Base-by-base conservation (phyloP, 1,140 invertebrate species). In the Lineus longissimus region DNA sequence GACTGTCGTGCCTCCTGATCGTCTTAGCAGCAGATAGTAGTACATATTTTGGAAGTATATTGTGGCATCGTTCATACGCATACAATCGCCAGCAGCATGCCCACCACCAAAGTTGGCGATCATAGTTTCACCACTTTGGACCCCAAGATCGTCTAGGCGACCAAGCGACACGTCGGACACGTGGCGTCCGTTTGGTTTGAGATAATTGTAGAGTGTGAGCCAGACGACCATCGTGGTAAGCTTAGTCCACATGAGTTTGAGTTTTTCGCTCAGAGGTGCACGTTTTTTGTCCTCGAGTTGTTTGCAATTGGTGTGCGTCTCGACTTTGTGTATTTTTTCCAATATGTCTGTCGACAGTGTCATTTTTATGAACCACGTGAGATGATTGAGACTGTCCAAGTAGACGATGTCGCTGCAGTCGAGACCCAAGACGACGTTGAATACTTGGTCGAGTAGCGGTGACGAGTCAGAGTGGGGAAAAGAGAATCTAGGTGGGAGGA, bases 191-290 rank as follows among this genome's bases (percentile, higher is more conserved):
- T 51, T n/a, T 9, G n/a, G 19, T 51, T 51, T 51, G 6, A 51
- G n/a, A 7, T 51, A 7, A n/a, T 51, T 51, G 25, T 23, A 51
- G 6, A 51, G 19, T 51, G 47, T n/a, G 4, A 51, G 6, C 47
- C 47, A 51, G n/a, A 51, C 47, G 4, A 51, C 47, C 47, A 51
- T 51, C 47, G n/a, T 27, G 47, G 47, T 51, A 4, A 51, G 6
- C n/a, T 51, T 51, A 51, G 47, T 51, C 47, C 47, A 51, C 47
- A n/a, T 23, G 4, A 51, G n/a, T 27, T 51, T 51, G 4, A 51
- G n/a, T n/a, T 51, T 51, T 4, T 7, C 4, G 6, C 4, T n/a
- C n/a, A 51, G 9, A 7, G 6, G 6, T 4, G 6, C n/a, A n/a
- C 9, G 4, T 51, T 51, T 9, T 51, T n/a, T 19, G 40, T 13